These are phyloP conservation scores for Emberiza fucata DNA, from an alignment of 2,113 vertebrate species.

Conservation along the genomic window DNA sequence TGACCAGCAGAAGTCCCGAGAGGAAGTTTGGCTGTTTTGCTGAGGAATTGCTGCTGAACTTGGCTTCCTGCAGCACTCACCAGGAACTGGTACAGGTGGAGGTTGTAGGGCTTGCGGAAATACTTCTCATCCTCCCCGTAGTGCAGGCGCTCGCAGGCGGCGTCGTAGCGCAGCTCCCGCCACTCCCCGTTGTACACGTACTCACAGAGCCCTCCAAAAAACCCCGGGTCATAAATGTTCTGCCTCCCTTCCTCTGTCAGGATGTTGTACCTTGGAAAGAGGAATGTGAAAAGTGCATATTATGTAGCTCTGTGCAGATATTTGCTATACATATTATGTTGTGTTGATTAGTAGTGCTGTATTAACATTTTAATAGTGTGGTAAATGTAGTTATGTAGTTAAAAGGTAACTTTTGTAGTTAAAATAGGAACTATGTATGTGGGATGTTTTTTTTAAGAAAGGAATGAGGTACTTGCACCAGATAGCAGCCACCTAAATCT, in stretches of 20 bases:
- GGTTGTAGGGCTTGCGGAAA: conserved; percentile 90
- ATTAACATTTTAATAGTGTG: no score
- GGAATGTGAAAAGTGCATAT: neutral
- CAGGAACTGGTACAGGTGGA: conserved; percentile 83
- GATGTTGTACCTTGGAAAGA: conserved; percentile 79
- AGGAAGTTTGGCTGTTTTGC: neutral
- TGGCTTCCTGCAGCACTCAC: conserved; percentile 56
- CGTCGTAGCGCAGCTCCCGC: conserved; percentile 83
- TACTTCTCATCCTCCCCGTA: conserved; percentile 88
- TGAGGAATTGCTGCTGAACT: neutral
- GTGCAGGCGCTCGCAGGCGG: conserved; percentile 83
- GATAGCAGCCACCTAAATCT: no score
- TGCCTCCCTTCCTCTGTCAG: conserved; percentile 72
- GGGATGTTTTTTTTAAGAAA: no score
- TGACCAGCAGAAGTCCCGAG: no score
- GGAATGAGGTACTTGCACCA: no score
- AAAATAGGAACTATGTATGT: no score
- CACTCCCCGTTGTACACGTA: conserved; percentile 92
- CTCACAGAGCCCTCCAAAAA: conserved; percentile 86
- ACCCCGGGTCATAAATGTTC: conserved; percentile 76
- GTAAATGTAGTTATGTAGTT: no score
- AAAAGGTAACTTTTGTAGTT: no score
- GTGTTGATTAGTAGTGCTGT: no score
- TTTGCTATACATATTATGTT: no score
- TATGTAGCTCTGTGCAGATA: no score